phyloP scores from a whole-genome alignment of 2,888 invertebrate species.

The Rhamnusium bicolor region DNA sequence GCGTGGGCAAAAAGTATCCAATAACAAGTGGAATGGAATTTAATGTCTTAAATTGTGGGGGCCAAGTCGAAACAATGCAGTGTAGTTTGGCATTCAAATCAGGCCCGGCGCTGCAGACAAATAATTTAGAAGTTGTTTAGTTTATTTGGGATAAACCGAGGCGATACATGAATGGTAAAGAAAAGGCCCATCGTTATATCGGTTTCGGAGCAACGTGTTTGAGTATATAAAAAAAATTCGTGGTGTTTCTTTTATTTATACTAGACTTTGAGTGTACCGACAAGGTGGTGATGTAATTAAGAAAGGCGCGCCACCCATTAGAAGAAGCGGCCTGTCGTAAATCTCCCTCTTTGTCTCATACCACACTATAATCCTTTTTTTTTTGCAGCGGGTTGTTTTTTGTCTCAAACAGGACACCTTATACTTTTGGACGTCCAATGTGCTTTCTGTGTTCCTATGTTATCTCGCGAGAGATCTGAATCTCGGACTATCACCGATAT shows the following conservation, averaged over 20 bases:
- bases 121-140: conserved; percentile 63
- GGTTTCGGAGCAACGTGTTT: conserved; percentile 22
- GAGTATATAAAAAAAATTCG: conserved; percentile 59
- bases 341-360: conserved; percentile 67
- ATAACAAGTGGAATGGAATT: conserved; percentile 54
- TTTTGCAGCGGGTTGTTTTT: conserved; percentile 60
- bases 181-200: conserved; percentile 48
- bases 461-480: conserved; percentile 70
- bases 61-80: conserved; percentile 52
- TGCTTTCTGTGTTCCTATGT: conserved; percentile 67
- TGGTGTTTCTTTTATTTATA: conserved; percentile 70
- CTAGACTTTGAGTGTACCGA: conserved; percentile 69
- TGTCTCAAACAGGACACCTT: conserved; percentile 62
- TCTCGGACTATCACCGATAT: conserved; percentile 69
- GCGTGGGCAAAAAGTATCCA: conserved; percentile 45
- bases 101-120: conserved; percentile 59
- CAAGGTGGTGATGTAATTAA: conserved; percentile 71
- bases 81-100: conserved; percentile 57
- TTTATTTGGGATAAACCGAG: conserved; percentile 58
- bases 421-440: conserved; percentile 65
- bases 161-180: conserved; percentile 53
- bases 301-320: conserved; percentile 70
- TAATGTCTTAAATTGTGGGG: conserved; percentile 51
- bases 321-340: conserved; percentile 68
- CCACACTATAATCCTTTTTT: conserved; percentile 63